Percentiles rank a stretch among this genome's conserved stretches.
Evolutionary conservation across 2,113 vertebrate genomes (phyloP).

Genomic region (Oostethus manadensis): DNA sequence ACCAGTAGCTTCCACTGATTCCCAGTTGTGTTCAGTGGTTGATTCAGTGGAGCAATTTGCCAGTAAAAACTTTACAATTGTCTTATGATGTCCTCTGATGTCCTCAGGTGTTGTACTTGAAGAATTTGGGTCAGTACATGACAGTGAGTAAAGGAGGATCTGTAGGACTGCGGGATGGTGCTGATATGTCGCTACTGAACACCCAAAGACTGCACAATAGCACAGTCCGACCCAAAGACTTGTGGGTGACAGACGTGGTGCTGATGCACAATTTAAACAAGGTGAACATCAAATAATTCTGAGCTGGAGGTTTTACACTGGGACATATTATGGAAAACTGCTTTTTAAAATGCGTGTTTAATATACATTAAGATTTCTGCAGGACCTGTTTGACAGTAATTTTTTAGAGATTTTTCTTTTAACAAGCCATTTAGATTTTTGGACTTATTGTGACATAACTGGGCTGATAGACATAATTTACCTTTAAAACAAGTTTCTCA

Average conservation of each 20-base stretch:
- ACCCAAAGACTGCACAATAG: conserved; percentile 71
- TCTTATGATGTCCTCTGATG: conserved; percentile 10
- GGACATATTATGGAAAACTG: too few species aligned
- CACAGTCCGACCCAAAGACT: conserved; percentile 71
- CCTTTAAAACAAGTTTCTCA: too few species aligned
- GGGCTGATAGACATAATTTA: too few species aligned
- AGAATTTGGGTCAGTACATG: conserved; percentile 70
- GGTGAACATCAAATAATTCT: conserved; percentile 54
- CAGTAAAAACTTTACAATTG: not conserved
- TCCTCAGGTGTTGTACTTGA: conserved; percentile 71
- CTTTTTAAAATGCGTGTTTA: too few species aligned
- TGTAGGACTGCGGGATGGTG: conserved; percentile 70
- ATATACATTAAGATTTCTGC: too few species aligned
- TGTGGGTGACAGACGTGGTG: conserved; percentile 80
- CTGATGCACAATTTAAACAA: conserved; percentile 77
- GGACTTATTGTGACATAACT: too few species aligned
- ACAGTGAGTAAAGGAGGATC: conserved; percentile 77
- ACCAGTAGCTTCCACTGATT: too few species aligned
- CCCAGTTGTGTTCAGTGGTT: not conserved
- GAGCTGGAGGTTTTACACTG: too few species aligned
- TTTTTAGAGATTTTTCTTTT: too few species aligned
- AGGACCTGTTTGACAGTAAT: too few species aligned
- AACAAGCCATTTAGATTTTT: too few species aligned
- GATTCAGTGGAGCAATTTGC: not conserved
- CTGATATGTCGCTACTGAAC: conserved; percentile 71